Evolutionary conservation across 2,797 vertebrate species (phyloP), one percentile per base, ranked within the genome.

Genomic region (Anniella stebbinsi): DNA sequence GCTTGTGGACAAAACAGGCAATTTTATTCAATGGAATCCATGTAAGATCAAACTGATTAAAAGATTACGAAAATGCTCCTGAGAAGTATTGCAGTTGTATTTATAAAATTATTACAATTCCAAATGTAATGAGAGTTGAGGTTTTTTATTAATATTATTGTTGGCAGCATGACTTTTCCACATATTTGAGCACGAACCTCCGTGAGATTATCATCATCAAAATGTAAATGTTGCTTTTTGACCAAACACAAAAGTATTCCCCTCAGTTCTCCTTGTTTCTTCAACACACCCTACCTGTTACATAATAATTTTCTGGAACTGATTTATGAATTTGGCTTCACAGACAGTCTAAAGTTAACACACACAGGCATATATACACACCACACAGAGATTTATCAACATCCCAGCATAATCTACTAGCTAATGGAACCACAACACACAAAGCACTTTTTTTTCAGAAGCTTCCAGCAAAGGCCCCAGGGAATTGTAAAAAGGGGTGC

Each of bases 151-250:
- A 4, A 41, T 45, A 72, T 18, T 66, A 33, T 41, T 21, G 51
- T 72, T 76, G 87, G 51, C 51, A 88, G 78, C 94, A 91, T 3
- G 66, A 21, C 60, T n/a, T 88, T 80, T 9, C 69, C 57, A 38
- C 21, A 2, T 33, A 45, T 89, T 78, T 87, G 84, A 90, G 85
- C 89, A 82, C 7, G 10, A 86, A 89, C 51, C 28, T 57, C 17
- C 15, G 54, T 15, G 80, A 92, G 78, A 90, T 90, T 60, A 87
- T 77, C 38, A 89, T 36, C 88, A 77, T 51, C 23, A 69, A 87
- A 93, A 73, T 25, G n/a, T 4, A 67, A 6, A 77, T 17, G 41
- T 48, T 88, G 23, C 66, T 63, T 87, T 87, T 30, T 89, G 84
- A 84, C 70, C 66, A 66, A 48, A 57, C 33, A 90, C 72, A 87